A percentile compares a stretch with the other conserved stretches of the same genome.
Evolutionary conservation across 2,888 invertebrate genomes (phyloP).

Genomic region (Tubiluchus corallicola): DNA sequence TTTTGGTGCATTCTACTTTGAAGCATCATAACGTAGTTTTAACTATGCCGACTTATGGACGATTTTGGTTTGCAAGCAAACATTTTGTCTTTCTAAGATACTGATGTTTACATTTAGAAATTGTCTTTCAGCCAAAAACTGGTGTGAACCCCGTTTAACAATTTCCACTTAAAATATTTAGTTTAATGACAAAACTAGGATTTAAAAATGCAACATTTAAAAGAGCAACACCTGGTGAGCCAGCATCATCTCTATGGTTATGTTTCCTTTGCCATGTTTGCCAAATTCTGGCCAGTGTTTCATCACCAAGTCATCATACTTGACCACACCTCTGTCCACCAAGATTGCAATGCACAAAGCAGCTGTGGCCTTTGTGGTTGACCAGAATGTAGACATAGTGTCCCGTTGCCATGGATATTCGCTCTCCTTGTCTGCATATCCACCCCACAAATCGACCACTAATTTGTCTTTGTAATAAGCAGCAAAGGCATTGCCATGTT

Average conservation of each 20-base stretch:
- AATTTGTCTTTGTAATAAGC: constrained; percentile 29
- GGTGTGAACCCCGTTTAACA: too few relatives aligned
- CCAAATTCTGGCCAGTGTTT: constrained; percentile 31
- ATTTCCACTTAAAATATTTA: too few relatives aligned
- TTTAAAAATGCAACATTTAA: too few relatives aligned
- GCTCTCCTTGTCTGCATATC: constrained; percentile 17
- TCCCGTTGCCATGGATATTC: constrained; percentile 24
- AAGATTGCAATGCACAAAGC: constrained; percentile 20
- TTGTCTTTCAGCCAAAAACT: too few relatives aligned
- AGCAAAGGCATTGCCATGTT: constrained; percentile 28
- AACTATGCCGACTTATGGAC: too few relatives aligned
- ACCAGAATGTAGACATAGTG: constrained; percentile 25
- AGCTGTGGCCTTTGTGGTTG: constrained; percentile 25
- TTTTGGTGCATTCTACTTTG: too few relatives aligned
- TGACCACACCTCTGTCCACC: constrained; percentile 26
- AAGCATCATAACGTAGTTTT: too few relatives aligned
- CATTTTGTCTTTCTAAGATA: too few relatives aligned
- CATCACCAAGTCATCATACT: constrained; percentile 25
- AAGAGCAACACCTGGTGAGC: constrained; percentile 22
- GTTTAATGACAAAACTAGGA: too few relatives aligned
- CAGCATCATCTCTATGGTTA: constrained; percentile 27
- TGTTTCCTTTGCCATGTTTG: constrained; percentile 28
- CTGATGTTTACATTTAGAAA: too few relatives aligned
- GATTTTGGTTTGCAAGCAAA: too few relatives aligned
- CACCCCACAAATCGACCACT: constrained; percentile 31